Evolutionary conservation across 2,113 vertebrate species (phyloP), one percentile per base, ranked within the genome.

Genomic region (Eptesicus fuscus): DNA sequence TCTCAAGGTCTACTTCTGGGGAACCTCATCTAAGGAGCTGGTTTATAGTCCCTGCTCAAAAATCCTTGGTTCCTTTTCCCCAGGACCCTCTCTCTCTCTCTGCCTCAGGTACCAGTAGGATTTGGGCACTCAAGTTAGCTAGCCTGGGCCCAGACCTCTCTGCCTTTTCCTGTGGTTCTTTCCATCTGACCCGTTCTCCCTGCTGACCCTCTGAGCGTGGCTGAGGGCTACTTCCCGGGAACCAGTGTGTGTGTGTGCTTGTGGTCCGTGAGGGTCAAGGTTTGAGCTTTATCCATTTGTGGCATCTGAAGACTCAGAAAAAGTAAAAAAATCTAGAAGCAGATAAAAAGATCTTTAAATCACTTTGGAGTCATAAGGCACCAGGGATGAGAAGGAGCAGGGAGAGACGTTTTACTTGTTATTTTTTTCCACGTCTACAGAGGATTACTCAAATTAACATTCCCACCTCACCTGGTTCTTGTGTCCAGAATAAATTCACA

Each of bases 401-500:
- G 17, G 37, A 93, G 9, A 51, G n/a, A 65, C 23, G 0, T 11
- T 69, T 25, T 47, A 9, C 28, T n/a, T 10, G 16, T 69, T 71
- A 30, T 47, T 59, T 30, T 37, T 86, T 22, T 5, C 28, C 47
- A 42, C 6, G 37, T 47, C 67, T 32, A 78, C 18, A n/a, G 4
- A 80, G 23, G n/a, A 44, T 76, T 49, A n/a, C 35, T 92, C 20
- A 83, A 86, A 89, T 93, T 51, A 95, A 49, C 42, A 44, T 74
- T 67, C 56, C 17, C 22, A 44, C 49, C 73, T 78, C 2, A 0
- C 40, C 59, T 16, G 51, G 83, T 83, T 83, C 92, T 37, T 79
- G 70, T 85, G 37, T 49, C 37, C 51, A 69, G 65, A 95, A 94
- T 83, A 94, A 93, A 94, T 76, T 80, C 83, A 40, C 11, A 76